phyloP scores from a whole-genome alignment of 2,888 invertebrate genomes.

The Chrysomela aeneicollis region DNA sequence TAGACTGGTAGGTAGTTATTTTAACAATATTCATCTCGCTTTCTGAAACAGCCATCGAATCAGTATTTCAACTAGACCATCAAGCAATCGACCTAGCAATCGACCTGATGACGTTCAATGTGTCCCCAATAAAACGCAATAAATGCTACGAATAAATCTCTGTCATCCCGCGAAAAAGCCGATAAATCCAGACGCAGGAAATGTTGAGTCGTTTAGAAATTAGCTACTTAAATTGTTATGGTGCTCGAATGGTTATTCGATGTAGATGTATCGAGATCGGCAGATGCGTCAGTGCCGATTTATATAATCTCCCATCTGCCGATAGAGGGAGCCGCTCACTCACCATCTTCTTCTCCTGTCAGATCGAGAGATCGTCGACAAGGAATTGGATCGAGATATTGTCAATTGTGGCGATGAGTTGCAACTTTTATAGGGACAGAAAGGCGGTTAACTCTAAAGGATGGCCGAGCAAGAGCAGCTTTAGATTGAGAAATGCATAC shows the following conservation, averaged over 20 bases:
- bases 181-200: slow-evolving; percentile 41
- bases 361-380: background rate
- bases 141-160: background rate
- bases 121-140: no score
- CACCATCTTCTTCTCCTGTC: background rate
- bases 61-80: background rate
- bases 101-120: no score
- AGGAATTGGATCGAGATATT: background rate
- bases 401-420: no score
- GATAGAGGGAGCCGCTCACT: background rate
- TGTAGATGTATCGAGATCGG: slow-evolving; percentile 32
- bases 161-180: slow-evolving; percentile 19
- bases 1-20: background rate
- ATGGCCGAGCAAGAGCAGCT: no score
- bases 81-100: no score
- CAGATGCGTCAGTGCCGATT: background rate
- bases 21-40: background rate
- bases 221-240: slow-evolving; percentile 47
- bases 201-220: slow-evolving; percentile 44
- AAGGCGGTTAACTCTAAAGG: no score
- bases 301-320: background rate
- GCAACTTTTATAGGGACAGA: no score
- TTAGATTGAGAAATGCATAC: no score
- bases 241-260: slow-evolving; percentile 34
- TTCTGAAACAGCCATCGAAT: background rate